phyloP scores from a whole-genome alignment of 2,888 invertebrate genomes.

The Heliconius charithonia region DNA sequence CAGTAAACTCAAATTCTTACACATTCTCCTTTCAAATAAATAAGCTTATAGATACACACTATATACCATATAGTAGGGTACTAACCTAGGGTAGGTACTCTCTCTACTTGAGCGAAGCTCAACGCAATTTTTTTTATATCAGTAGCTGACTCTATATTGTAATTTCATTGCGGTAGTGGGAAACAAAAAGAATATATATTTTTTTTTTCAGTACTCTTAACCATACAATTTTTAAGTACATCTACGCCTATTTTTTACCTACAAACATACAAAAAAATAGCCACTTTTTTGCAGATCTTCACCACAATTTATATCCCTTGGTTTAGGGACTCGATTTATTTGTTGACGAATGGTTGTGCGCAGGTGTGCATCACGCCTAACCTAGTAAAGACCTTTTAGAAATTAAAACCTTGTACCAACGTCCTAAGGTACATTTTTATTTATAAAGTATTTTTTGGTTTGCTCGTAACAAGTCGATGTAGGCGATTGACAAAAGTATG shows the following conservation, averaged over 20 bases:
- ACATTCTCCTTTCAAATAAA: too few species aligned
- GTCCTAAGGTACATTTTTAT: conserved; percentile 11
- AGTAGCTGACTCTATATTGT: too few species aligned
- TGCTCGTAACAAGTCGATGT: conserved; percentile 51
- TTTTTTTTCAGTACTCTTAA: background rate
- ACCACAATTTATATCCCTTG: conserved; percentile 50
- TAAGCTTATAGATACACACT: too few species aligned
- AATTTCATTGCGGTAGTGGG: too few species aligned
- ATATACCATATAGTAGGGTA: too few species aligned
- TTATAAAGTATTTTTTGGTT: background rate
- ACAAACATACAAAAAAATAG: conserved; percentile 36
- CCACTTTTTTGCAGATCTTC: conserved; percentile 49
- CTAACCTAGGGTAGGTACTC: too few species aligned
- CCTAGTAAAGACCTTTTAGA: background rate
- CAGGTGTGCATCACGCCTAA: conserved; percentile 45
- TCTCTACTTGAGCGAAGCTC: too few species aligned
- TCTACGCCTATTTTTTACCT: conserved; percentile 11
- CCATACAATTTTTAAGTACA: background rate
- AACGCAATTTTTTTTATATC: too few species aligned
- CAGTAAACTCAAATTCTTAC: too few species aligned
- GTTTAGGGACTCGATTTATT: conserved; percentile 48
- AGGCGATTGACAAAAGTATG: conserved; percentile 54
- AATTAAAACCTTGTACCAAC: background rate
- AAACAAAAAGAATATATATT: background rate
- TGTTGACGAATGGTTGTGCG: conserved; percentile 48